Percentiles rank a stretch among this genome's conserved stretches.
Evolutionary conservation across 2,797 vertebrate genomes (phyloP).

Genomic region (Dicrostonyx torquatus): DNA sequence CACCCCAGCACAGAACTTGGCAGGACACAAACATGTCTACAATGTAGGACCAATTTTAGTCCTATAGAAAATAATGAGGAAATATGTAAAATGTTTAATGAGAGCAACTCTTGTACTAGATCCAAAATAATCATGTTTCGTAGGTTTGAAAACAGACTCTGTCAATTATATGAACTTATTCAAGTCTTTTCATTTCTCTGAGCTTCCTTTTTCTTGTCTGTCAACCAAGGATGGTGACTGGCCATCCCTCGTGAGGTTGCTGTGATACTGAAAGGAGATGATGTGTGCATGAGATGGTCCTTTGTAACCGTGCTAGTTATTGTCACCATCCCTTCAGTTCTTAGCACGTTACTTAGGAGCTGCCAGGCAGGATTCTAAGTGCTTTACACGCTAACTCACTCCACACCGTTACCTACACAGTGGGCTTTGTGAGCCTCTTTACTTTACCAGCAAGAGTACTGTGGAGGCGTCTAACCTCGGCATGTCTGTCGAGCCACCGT

Average conservation of each 20-base stretch:
- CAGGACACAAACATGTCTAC: background rate
- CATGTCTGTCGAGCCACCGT: background rate
- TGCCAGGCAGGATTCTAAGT: background rate
- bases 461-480: background rate
- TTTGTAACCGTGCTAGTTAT: background rate
- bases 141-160: slow-evolving; percentile 12
- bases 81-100: background rate
- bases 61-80: background rate
- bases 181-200: slow-evolving; percentile 36
- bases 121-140: background rate
- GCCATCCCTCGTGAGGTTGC: background rate
- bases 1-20: background rate
- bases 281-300: background rate
- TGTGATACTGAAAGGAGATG: background rate
- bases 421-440: background rate
- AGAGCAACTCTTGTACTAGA: background rate
- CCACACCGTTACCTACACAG: fast-evolving
- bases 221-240: background rate
- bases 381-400: background rate
- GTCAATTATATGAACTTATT: background rate
- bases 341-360: background rate
- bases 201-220: background rate
- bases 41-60: background rate
- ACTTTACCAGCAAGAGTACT: background rate
- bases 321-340: background rate